Evolutionary conservation across 2,113 vertebrate genomes (phyloP).

Genomic region (Epinephelus moara): DNA sequence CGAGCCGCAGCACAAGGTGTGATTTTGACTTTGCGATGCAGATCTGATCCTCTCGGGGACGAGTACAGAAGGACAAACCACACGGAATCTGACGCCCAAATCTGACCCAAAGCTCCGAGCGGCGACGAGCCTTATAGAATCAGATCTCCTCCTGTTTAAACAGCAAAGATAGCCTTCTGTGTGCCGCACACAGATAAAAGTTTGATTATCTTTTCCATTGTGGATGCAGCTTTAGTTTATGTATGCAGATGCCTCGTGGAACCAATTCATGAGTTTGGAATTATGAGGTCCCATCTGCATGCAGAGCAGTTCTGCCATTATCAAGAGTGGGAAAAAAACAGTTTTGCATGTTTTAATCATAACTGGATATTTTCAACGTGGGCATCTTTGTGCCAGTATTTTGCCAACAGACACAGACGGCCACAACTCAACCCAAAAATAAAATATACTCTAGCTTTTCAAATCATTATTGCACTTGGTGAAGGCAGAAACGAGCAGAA

Average conservation of each 20-base stretch:
- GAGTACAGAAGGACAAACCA: background rate
- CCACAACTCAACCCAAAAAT: background rate
- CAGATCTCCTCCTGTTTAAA: constrained; percentile 52
- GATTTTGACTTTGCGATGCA: constrained; percentile 5
- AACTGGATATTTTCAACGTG: constrained; percentile 29
- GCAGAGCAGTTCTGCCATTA: constrained; percentile 40
- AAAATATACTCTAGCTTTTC: background rate
- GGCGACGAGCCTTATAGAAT: background rate
- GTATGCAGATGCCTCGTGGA: constrained; percentile 60
- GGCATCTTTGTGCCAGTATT: constrained; percentile 8
- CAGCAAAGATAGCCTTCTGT: constrained; percentile 47
- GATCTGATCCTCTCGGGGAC: background rate
- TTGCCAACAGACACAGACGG: constrained; percentile 13
- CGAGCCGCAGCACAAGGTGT: background rate
- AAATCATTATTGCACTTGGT: background rate
- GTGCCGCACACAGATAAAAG: constrained; percentile 37
- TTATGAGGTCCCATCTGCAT: constrained; percentile 60
- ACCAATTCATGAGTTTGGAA: constrained; percentile 45
- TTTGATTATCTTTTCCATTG: constrained; percentile 58
- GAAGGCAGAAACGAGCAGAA: background rate
- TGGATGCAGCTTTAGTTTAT: constrained; percentile 59
- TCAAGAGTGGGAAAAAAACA: background rate
- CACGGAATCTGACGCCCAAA: background rate
- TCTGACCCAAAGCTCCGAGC: constrained; percentile 31
- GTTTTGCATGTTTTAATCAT: constrained; percentile 52